A percentile compares a stretch with the other conserved stretches of the same genome.
Conservation (phyloP, 2,113 vertebrate species). For the Bubo scandiacus region DNA sequence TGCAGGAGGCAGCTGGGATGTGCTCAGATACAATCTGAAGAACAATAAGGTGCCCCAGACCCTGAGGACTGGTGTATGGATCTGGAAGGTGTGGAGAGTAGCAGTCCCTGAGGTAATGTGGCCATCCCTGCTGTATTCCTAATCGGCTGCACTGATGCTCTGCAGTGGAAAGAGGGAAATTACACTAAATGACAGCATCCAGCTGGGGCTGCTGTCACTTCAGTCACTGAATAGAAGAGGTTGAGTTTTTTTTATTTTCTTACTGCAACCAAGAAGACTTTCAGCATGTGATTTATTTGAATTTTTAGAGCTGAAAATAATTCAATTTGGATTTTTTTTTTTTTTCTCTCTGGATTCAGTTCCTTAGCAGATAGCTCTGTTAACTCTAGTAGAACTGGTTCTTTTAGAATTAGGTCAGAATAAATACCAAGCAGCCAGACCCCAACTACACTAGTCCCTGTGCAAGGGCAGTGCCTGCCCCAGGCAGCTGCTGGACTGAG, state of each 20-base stretch:
- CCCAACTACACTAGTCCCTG: not conserved
- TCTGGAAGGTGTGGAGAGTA: not conserved
- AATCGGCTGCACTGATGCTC: not conserved
- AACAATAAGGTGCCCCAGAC: not conserved
- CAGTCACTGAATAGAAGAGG: not conserved
- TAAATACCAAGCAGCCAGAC: not conserved
- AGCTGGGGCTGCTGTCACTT: not conserved
- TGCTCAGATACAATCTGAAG: not conserved
- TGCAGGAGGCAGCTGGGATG: not conserved
- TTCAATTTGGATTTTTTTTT: not conserved
- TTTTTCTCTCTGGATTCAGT: not conserved
- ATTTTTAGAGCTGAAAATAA: not conserved
- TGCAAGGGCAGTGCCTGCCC: not conserved
- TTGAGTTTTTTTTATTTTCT: not conserved
- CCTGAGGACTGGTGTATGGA: not conserved
- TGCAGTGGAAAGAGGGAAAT: not conserved
- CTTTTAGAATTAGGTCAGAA: not conserved
- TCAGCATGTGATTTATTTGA: not conserved
- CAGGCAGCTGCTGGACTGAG: not conserved
- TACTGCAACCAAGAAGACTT: not conserved
- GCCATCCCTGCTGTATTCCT: rapidly evolving
- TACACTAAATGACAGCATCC: not conserved
- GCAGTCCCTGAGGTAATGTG: not conserved
- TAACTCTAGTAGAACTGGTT: not conserved
- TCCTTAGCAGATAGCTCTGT: not conserved